Percentiles rank a stretch among this genome's conserved stretches.
phyloP scores from a whole-genome alignment of 2,113 vertebrate species.

The Chinchilla lanigera region DNA sequence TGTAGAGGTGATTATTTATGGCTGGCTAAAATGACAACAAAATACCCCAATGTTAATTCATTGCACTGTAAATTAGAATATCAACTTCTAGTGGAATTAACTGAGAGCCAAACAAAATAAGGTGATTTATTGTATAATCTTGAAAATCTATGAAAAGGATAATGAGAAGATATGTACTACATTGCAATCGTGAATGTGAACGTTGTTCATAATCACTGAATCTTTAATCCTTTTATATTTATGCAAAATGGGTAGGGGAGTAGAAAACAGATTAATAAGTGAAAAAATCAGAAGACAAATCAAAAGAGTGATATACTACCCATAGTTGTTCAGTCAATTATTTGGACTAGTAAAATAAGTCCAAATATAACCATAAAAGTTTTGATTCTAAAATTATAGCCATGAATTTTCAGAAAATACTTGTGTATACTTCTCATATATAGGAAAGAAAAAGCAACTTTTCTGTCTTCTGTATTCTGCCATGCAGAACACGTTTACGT shows the following conservation, averaged over 20 bases:
- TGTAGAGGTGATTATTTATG: constrained; percentile 62
- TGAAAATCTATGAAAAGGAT: constrained; percentile 49
- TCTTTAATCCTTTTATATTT: constrained; percentile 13
- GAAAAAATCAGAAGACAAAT: constrained; percentile 22
- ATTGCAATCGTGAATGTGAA: constrained; percentile 15
- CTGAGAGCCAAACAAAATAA: constrained; percentile 62
- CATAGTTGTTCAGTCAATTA: neutral
- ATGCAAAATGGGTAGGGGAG: neutral
- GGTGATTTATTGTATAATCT: constrained; percentile 67
- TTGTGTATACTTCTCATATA: neutral
- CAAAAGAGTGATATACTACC: neutral
- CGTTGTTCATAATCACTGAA: constrained; percentile 47
- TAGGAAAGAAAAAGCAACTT: neutral
- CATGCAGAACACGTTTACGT: neutral
- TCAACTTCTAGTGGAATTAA: constrained; percentile 73
- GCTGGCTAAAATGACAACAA: constrained; percentile 59
- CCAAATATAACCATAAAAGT: neutral
- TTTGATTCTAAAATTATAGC: neutral
- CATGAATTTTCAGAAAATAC: neutral
- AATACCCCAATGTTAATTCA: constrained; percentile 66
- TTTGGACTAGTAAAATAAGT: neutral
- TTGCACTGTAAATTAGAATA: constrained; percentile 65
- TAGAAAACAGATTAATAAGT: neutral
- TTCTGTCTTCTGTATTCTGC: neutral
- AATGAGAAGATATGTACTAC: constrained; percentile 55